These are phyloP conservation scores for Cacoxenus indagator DNA, from an alignment of 2,888 invertebrate species.

Conservation along the genomic window DNA sequence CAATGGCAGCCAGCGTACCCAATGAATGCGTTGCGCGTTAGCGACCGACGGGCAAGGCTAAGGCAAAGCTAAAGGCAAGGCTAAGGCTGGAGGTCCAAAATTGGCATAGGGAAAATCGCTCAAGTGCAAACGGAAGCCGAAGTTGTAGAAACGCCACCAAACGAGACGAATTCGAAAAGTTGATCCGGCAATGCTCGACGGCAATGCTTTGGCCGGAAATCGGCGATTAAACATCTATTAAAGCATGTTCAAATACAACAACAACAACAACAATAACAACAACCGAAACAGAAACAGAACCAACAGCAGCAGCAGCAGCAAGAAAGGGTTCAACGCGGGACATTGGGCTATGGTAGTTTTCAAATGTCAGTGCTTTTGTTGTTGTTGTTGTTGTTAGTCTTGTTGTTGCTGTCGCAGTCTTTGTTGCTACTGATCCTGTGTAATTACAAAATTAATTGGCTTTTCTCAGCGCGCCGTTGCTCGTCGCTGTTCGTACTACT, in stretches of 20 bases:
- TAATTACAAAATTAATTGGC: constrained; percentile 24
- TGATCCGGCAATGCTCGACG: constrained; percentile 4
- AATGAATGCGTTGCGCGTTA: no score
- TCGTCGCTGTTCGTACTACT: neutral
- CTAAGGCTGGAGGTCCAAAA: no score
- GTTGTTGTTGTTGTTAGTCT: constrained; percentile 35
- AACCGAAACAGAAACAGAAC: no score
- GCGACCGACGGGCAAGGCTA: constrained; percentile 1
- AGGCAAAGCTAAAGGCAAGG: no score
- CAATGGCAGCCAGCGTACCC: constrained; percentile 39
- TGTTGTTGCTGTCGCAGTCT: no score
- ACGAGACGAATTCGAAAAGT: neutral
- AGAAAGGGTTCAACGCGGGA: constrained; percentile 36
- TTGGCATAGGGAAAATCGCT: constrained; percentile 51
- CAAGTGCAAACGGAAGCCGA: constrained; percentile 61
- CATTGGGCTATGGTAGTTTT: constrained; percentile 31
- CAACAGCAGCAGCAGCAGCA: constrained; percentile 23
- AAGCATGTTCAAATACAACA: constrained; percentile 50
- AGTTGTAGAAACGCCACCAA: constrained; percentile 46
- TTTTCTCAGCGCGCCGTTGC: neutral
- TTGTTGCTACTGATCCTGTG: constrained; percentile 11
- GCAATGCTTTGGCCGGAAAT: constrained; percentile 49
- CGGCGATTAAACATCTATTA: constrained; percentile 51
- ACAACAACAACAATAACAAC: constrained; percentile 27
- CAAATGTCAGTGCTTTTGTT: constrained; percentile 2